Percentiles rank a stretch among this genome's conserved stretches.
These are phyloP conservation scores for Tholera decimalis DNA, from an alignment of 2,888 invertebrate species.

Conservation along the genomic window DNA sequence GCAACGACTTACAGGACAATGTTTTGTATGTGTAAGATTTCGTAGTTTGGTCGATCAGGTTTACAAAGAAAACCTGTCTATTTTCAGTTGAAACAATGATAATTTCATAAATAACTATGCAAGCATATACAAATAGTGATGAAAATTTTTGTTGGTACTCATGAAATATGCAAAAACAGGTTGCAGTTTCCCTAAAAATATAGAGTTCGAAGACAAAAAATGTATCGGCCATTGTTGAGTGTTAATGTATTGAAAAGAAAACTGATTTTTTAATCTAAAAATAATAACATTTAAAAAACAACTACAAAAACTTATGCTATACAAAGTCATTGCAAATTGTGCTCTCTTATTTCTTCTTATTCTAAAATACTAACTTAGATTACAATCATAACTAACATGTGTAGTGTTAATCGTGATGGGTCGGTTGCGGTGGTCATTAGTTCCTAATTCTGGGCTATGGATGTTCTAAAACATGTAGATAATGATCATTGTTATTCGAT, in stretches of 20 bases:
- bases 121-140: too few species aligned
- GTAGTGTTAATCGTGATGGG: conserved; percentile 34
- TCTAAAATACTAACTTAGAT: conserved; percentile 31
- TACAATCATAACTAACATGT: conserved; percentile 42
- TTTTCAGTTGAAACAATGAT: too few species aligned
- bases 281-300: neutral
- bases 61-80: too few species aligned
- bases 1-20: conserved; percentile 15
- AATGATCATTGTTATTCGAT: conserved; percentile 58
- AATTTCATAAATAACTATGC: too few species aligned
- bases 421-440: conserved; percentile 38
- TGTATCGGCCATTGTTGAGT: too few species aligned
- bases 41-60: conserved; percentile 13
- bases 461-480: conserved; percentile 22
- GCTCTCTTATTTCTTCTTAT: conserved; percentile 50
- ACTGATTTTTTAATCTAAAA: neutral
- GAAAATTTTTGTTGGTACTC: too few species aligned
- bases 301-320: neutral
- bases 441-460: conserved; percentile 23
- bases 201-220: too few species aligned
- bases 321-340: conserved; percentile 21
- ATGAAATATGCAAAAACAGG: too few species aligned
- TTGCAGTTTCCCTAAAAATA: too few species aligned
- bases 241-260: conserved; percentile 9
- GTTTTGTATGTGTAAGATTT: conserved; percentile 10